Percentiles rank a stretch among this genome's conserved stretches.
These are phyloP conservation scores for Caenorhabditis briggsae DNA, from an alignment of 1,140 invertebrate species.

Conservation along the genomic window DNA sequence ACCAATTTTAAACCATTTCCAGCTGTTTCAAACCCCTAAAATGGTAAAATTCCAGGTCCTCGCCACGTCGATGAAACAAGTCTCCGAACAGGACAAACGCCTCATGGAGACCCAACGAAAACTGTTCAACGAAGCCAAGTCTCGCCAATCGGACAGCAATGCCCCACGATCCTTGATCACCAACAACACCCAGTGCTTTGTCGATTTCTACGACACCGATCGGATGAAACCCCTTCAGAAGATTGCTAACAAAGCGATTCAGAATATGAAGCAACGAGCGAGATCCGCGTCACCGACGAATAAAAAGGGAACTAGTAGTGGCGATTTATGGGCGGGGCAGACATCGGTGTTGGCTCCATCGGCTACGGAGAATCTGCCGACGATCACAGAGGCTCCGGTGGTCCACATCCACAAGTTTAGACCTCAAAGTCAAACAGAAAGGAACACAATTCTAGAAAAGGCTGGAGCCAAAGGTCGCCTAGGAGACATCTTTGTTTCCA, in stretches of 20 bases:
- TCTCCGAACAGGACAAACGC: slow-evolving; percentile 1
- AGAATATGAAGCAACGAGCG: slow-evolving; percentile 37
- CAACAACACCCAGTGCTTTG: slow-evolving; percentile 43
- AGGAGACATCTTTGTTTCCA: background rate
- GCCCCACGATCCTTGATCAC: slow-evolving; percentile 9
- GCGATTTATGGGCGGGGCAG: background rate
- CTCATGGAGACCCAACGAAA: slow-evolving; percentile 47
- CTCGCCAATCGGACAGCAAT: background rate
- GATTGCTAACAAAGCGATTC: slow-evolving; percentile 55
- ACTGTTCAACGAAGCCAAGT: slow-evolving; percentile 34
- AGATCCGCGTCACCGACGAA: background rate
- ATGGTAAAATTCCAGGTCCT: slow-evolving; percentile 50
- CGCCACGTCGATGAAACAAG: slow-evolving; percentile 51
- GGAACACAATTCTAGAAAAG: slow-evolving; percentile 37
- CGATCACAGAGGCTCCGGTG: background rate
- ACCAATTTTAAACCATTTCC: no score
- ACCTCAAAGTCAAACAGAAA: background rate
- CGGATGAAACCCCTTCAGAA: slow-evolving; percentile 37
- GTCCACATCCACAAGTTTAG: slow-evolving; percentile 2
- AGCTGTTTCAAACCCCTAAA: background rate
- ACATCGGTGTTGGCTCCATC: background rate
- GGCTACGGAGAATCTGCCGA: background rate
- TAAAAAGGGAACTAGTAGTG: background rate
- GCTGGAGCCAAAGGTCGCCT: slow-evolving; percentile 4
- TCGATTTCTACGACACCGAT: slow-evolving; percentile 59